These are phyloP conservation scores for Drosophila sordidula DNA, from an alignment of 2,888 invertebrate genomes.

Conservation along the genomic window DNA sequence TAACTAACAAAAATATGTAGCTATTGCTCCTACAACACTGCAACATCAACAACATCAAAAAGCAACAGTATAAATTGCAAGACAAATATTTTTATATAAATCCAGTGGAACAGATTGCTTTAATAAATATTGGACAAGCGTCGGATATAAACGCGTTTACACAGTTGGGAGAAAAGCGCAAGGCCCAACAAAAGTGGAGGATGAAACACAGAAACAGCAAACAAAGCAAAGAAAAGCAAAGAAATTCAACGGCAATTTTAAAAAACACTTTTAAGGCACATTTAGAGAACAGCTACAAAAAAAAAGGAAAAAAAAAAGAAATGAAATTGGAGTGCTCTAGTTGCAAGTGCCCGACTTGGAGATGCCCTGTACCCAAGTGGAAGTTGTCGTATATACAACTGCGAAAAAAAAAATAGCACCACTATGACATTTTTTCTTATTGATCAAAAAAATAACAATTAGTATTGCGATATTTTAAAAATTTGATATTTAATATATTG, in stretches of 20 bases:
- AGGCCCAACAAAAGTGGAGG: slow-evolving; percentile 10
- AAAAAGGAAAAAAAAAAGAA: slow-evolving; percentile 13
- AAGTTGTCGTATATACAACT: too few species aligned
- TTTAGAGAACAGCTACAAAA: slow-evolving; percentile 62
- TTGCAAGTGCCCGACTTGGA: neutral
- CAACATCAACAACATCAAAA: neutral
- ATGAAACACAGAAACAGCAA: slow-evolving; percentile 36
- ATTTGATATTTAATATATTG: too few species aligned
- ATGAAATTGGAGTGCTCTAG: neutral
- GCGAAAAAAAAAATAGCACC: too few species aligned
- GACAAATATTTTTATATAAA: slow-evolving; percentile 74
- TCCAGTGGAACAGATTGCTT: slow-evolving; percentile 73
- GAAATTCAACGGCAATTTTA: slow-evolving; percentile 66
- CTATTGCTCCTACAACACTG: neutral
- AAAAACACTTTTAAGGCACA: slow-evolving; percentile 78
- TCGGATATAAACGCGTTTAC: slow-evolving; percentile 66
- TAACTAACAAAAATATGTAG: slow-evolving; percentile 27
- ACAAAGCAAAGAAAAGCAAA: slow-evolving; percentile 21
- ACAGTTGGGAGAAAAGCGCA: slow-evolving; percentile 33
- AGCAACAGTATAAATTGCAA: slow-evolving; percentile 59
- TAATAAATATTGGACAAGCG: slow-evolving; percentile 73
- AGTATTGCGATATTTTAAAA: too few species aligned
- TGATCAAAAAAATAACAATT: too few species aligned
- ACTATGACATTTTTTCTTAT: too few species aligned
- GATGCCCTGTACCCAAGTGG: neutral